phyloP scores from a whole-genome alignment of 37 sponge, comb jelly and placozoan species.

The Ephydatia muelleri region DNA sequence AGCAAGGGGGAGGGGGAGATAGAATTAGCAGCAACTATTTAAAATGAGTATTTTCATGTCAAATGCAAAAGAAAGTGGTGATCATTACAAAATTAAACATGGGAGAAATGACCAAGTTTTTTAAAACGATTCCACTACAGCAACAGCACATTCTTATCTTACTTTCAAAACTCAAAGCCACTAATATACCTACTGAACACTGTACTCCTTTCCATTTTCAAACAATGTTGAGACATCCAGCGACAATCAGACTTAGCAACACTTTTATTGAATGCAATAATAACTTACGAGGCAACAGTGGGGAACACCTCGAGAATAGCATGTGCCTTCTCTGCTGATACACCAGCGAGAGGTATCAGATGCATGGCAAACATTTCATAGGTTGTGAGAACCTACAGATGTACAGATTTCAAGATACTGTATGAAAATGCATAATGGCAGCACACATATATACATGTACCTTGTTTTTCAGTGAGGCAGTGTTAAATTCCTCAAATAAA shows the following conservation, averaged over 20 bases:
- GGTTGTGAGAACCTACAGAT: constrained; percentile 45
- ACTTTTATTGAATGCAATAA: not conserved
- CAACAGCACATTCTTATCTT: no score
- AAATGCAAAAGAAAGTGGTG: no score
- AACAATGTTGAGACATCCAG: not conserved
- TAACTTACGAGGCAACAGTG: constrained; percentile 58
- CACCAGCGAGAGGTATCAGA: constrained; percentile 70
- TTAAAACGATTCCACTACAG: no score
- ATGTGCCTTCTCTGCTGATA: constrained; percentile 75
- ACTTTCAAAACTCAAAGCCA: no score
- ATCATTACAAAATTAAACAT: no score
- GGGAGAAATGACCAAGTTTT: no score
- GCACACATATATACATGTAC: not conserved
- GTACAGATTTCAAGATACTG: not conserved
- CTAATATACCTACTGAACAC: no score
- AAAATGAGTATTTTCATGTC: no score
- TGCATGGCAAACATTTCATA: constrained; percentile 88
- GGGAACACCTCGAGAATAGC: constrained; percentile 71
- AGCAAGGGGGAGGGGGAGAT: no score
- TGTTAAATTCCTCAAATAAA: constrained; percentile 63
- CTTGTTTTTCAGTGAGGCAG: constrained; percentile 79
- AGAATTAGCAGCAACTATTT: not conserved
- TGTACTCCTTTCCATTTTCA: not conserved
- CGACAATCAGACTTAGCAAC: no score
- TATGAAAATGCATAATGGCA: not conserved